Evolutionary conservation across 2,888 invertebrate genomes (phyloP), one percentile per base, ranked within the genome.

Genomic region (Chamaedrilus cognettii): DNA sequence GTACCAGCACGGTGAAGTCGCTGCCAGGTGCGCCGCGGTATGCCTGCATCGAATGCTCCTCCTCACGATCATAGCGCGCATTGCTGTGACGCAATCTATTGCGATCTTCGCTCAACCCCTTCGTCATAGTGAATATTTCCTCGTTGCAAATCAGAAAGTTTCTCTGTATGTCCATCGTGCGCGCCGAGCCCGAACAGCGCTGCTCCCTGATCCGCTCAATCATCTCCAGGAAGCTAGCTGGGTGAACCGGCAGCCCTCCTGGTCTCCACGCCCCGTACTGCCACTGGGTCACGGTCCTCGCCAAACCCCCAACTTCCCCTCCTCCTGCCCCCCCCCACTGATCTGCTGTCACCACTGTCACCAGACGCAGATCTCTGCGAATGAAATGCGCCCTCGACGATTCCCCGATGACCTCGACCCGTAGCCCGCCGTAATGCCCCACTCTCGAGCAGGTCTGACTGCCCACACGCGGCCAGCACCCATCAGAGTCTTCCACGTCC

Each of bases 241-340:
- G 51, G 32, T 69, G 66, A 26, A 23, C 31, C 3, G 69, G 69
- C 5, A 56, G 5, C 19, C 65, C 68, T 32, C 57, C 57, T n/a
- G n/a, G n/a, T 3, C 15, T 57, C 69, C 69, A 69, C 30, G 50
- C 23, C 4, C n/a, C 33, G 55, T 50, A 69, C 55, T 69, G 69
- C 52, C 42, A 69, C 28, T 69, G 69, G n/a, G 23, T 23, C 11
- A 69, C 55, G 4, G n/a, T 15, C 49, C 62, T 28, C 4, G 23
- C 61, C n/a, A n/a, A n/a, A n/a, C n/a, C n/a, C n/a, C n/a, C n/a
- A n/a, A n/a, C 68, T 32, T 51, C 57, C n/a, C n/a, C n/a, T 3
- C 15, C 50, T 66, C 69, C 67, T 26, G 50, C 23, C 4, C n/a
- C 33, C 35, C 33, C 67, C 55, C 67, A 66, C 52, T 31, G 67